Evolutionary conservation across 2,797 vertebrate genomes (phyloP).

Genomic region (Dermochelys coriacea): DNA sequence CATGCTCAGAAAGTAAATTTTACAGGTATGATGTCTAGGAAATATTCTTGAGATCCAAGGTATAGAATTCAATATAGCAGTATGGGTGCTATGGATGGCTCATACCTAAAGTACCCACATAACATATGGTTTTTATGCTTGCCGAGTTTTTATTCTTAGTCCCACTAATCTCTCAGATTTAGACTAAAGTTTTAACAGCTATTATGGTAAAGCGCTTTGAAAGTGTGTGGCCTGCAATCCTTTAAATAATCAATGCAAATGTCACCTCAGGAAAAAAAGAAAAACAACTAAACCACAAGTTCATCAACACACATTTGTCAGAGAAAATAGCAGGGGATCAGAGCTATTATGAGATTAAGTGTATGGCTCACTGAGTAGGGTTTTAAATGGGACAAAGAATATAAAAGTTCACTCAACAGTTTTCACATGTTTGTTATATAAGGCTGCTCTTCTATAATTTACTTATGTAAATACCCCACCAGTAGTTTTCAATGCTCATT

Average conservation of each 20-base stretch:
- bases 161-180: constrained; percentile 63
- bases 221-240: constrained; percentile 69
- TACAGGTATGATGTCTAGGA: background rate
- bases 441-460: constrained; percentile 81
- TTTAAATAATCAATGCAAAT: constrained; percentile 79
- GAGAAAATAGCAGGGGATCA: constrained; percentile 87
- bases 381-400: constrained; percentile 86
- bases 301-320: constrained; percentile 78
- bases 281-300: constrained; percentile 76
- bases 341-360: constrained; percentile 92
- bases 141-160: constrained; percentile 48
- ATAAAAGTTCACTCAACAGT: constrained; percentile 84
- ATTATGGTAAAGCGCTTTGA: constrained; percentile 75
- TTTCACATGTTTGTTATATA: constrained; percentile 84
- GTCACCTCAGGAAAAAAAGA: constrained; percentile 70
- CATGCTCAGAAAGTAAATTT: background rate
- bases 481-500: constrained; percentile 70
- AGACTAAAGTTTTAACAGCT: constrained; percentile 73
- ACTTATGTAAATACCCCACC: constrained; percentile 84
- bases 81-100: constrained; percentile 42
- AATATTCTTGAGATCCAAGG: background rate
- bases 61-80: background rate
- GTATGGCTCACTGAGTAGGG: constrained; percentile 83
- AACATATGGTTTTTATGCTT: constrained; percentile 45
- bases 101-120: constrained; percentile 46